Conservation (phyloP, 2,888 invertebrate species). For the Eupithecia subumbrata region DNA sequence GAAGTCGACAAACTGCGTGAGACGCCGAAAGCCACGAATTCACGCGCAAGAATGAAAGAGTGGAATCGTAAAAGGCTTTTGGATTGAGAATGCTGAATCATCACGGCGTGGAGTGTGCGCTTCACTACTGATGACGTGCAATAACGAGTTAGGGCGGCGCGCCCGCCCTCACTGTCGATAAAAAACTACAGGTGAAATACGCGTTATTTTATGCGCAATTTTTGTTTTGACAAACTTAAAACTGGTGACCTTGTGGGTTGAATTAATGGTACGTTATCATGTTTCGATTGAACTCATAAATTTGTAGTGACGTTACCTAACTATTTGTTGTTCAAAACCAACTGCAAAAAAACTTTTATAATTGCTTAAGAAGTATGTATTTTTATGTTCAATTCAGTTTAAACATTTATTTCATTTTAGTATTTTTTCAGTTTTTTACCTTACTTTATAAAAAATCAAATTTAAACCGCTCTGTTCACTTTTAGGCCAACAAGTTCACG, state of each 20-base stretch:
- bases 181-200: background rate
- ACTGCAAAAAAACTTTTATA: background rate
- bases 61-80: slow-evolving; percentile 78
- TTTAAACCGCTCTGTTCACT: background rate
- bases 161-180: slow-evolving; percentile 37
- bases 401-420: too few species aligned
- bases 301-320: background rate
- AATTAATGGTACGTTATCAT: background rate
- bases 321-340: background rate
- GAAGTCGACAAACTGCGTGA: slow-evolving; percentile 56
- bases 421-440: too few species aligned
- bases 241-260: background rate
- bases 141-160: slow-evolving; percentile 70
- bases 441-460: background rate
- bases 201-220: background rate
- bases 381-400: background rate
- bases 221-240: background rate
- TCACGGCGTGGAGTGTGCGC: slow-evolving; percentile 69
- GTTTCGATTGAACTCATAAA: background rate
- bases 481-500: background rate
- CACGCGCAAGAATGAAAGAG: slow-evolving; percentile 72
- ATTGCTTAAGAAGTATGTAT: background rate
- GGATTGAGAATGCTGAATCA: slow-evolving; percentile 82
- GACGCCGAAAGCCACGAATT: slow-evolving; percentile 67
- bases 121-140: slow-evolving; percentile 74